Percentiles rank a stretch among this genome's conserved stretches.
phyloP scores from a whole-genome alignment of 2,797 vertebrate genomes.

The Champsocephalus gunnari region DNA sequence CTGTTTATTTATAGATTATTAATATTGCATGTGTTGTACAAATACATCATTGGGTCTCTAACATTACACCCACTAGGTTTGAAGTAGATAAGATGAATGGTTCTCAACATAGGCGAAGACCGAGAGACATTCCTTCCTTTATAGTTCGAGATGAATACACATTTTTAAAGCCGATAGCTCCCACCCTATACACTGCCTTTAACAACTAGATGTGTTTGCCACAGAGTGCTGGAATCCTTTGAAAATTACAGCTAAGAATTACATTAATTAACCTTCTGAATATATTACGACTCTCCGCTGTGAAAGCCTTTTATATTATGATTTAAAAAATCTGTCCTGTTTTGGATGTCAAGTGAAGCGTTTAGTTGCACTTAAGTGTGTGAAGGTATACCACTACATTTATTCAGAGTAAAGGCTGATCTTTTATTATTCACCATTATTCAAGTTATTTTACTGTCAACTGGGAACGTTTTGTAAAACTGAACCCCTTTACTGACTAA shows the following conservation, averaged over 20 bases:
- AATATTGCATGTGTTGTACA: no score
- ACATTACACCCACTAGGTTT: no score
- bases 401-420: slow-evolving; percentile 18
- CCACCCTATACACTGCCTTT: no score
- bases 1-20: no score
- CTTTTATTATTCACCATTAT: slow-evolving; percentile 35
- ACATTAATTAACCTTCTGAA: neutral
- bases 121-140: no score
- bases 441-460: slow-evolving; percentile 16
- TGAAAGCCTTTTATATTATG: neutral
- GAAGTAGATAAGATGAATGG: no score
- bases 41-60: no score
- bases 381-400: slow-evolving; percentile 32
- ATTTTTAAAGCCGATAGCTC: no score
- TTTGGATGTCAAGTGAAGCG: slow-evolving; percentile 10
- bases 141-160: no score
- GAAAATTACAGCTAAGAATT: neutral
- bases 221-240: neutral
- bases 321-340: neutral
- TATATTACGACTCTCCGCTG: no score
- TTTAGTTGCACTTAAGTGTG: slow-evolving; percentile 13
- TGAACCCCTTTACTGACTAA: neutral
- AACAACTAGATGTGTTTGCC: no score
- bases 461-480: slow-evolving; percentile 5
- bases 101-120: no score